A percentile compares a stretch with the other conserved stretches of the same genome.
These are phyloP conservation scores for Latheticus oryzae DNA, from an alignment of 2,888 invertebrate genomes.

Conservation along the genomic window DNA sequence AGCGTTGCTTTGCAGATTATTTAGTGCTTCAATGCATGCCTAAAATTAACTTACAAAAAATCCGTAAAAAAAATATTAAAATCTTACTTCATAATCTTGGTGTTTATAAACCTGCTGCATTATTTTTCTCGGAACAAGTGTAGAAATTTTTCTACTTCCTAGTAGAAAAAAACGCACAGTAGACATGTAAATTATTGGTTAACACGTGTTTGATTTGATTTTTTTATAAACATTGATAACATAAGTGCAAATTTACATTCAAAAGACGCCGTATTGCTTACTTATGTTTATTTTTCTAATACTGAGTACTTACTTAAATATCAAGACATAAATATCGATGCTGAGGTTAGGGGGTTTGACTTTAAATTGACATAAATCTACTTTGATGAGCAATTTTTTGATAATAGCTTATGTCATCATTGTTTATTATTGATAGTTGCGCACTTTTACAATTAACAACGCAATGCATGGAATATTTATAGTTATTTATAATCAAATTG, in stretches of 20 bases:
- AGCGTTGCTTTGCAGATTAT: slow-evolving; percentile 79
- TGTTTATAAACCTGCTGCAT: slow-evolving; percentile 10
- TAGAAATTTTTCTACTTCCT: slow-evolving; percentile 16
- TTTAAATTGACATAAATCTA: slow-evolving; percentile 15
- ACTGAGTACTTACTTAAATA: slow-evolving; percentile 25
- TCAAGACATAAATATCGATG: slow-evolving; percentile 16
- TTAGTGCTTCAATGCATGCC: slow-evolving; percentile 78
- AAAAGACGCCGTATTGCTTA: slow-evolving; percentile 1
- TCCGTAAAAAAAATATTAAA: too few relatives aligned
- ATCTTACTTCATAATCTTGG: slow-evolving; percentile 39
- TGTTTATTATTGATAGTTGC: too few relatives aligned
- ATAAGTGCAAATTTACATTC: too few relatives aligned
- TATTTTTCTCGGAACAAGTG: slow-evolving; percentile 21
- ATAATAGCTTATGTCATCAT: too few relatives aligned
- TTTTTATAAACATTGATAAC: too few relatives aligned
- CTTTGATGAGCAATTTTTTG: too few relatives aligned
- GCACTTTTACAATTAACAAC: too few relatives aligned
- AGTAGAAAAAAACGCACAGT: slow-evolving; percentile 18
- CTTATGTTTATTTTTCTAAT: slow-evolving; percentile 6
- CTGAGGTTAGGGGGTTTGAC: slow-evolving; percentile 20
- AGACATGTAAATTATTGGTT: slow-evolving; percentile 2
- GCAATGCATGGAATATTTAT: too few relatives aligned
- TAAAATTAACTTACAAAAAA: slow-evolving; percentile 59
- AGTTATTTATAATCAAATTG: too few relatives aligned
- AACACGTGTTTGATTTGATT: too few relatives aligned